Conservation (phyloP, 2,888 invertebrate genomes). For the Acholoe squamosa region DNA sequence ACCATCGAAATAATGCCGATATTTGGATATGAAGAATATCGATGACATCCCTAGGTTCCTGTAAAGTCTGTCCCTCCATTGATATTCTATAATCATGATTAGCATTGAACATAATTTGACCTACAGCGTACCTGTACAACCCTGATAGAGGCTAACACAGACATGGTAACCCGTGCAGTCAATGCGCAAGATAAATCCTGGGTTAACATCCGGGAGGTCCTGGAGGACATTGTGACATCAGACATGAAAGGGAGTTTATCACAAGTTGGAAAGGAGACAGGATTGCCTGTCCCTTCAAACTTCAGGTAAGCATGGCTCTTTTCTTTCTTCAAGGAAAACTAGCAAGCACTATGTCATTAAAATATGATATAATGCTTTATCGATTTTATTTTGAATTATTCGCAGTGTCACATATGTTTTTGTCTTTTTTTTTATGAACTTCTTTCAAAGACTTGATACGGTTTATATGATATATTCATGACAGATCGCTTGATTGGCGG, state of each 20-base stretch:
- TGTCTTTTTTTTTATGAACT: no score
- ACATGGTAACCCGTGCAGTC: background rate
- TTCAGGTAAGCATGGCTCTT: background rate
- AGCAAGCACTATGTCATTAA: background rate
- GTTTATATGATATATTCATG: no score
- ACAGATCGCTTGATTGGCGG: conserved; percentile 27
- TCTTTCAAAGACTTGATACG: no score
- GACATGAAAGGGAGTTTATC: background rate
- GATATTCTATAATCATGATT: no score
- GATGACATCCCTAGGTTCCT: no score
- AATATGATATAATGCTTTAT: no score
- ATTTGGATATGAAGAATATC: no score
- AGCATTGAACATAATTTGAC: no score
- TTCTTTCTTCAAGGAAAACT: background rate
- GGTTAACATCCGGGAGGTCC: background rate
- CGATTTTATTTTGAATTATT: no score
- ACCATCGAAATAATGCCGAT: no score
- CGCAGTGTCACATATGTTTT: no score
- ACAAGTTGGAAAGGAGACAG: background rate
- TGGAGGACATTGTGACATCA: conserved; percentile 33
- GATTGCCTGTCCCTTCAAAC: background rate
- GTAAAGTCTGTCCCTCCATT: no score
- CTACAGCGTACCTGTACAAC: background rate
- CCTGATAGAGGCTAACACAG: conserved; percentile 3
- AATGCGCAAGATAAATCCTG: background rate